phyloP scores from a whole-genome alignment of 2,113 vertebrate species.

The Embiotoca jacksoni region DNA sequence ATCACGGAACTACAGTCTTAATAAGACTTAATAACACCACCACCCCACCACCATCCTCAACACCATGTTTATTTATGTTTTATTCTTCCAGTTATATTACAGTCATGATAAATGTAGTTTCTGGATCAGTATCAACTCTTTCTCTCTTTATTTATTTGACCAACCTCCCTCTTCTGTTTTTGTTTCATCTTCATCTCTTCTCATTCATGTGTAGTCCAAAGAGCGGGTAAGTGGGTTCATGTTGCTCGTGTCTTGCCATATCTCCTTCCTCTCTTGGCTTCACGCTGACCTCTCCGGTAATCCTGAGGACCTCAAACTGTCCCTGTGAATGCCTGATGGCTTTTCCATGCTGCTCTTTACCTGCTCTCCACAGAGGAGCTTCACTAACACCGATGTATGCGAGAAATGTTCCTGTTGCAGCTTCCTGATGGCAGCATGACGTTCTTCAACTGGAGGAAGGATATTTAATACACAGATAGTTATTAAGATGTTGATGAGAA shows the following conservation, averaged over 20 bases:
- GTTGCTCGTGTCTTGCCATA: constrained; percentile 67
- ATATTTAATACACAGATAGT: not conserved
- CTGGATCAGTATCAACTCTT: constrained; percentile 61
- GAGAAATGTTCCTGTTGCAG: constrained; percentile 34
- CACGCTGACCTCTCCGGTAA: constrained; percentile 43
- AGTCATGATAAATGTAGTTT: constrained; percentile 45
- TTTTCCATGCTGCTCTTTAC: constrained; percentile 62
- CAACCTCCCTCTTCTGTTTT: constrained; percentile 67
- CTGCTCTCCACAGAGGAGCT: constrained; percentile 61
- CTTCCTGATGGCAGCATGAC: constrained; percentile 60
- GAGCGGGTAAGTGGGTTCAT: constrained; percentile 89
- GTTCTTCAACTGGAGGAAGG: constrained; percentile 20
- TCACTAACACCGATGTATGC: constrained; percentile 76
- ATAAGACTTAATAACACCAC: not conserved
- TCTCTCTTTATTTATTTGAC: constrained; percentile 70
- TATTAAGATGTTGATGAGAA: too few relatives aligned
- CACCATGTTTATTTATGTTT: constrained; percentile 38
- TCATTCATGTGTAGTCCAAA: constrained; percentile 88
- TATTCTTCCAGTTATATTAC: constrained; percentile 14
- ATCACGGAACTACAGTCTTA: not conserved
- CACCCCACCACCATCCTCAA: constrained; percentile 9
- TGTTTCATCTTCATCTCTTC: constrained; percentile 69
- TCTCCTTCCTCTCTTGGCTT: constrained; percentile 50
- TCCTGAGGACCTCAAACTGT: constrained; percentile 46
- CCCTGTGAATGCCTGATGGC: constrained; percentile 58